Percentiles rank a stretch among this genome's conserved stretches.
These are phyloP conservation scores for Ephialtes manifestator DNA, from an alignment of 2,888 invertebrate genomes.

Conservation along the genomic window DNA sequence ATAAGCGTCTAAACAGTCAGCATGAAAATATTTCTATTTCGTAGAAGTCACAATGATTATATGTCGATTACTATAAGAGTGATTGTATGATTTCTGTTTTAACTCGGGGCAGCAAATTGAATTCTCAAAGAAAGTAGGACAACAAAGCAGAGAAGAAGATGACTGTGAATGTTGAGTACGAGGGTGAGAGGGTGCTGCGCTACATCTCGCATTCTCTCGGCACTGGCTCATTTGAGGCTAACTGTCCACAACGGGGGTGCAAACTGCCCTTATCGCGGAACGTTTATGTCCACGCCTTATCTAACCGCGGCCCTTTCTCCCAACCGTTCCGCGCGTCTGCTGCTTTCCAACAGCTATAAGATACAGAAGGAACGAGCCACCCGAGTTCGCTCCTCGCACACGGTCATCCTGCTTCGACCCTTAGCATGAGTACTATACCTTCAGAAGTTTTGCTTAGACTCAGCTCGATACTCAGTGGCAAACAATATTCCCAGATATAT, in stretches of 20 bases:
- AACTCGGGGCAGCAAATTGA: constrained; percentile 22
- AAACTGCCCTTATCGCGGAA: constrained; percentile 85
- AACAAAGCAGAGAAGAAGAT: constrained; percentile 40
- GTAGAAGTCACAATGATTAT: background rate
- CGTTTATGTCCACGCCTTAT: constrained; percentile 85
- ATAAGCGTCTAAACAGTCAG: too few relatives aligned
- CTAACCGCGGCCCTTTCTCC: constrained; percentile 70
- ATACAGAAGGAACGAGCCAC: constrained; percentile 29
- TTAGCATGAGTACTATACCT: background rate
- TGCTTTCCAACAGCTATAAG: constrained; percentile 61
- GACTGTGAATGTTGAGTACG: background rate
- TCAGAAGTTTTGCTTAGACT: background rate
- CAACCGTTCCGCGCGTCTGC: constrained; percentile 56
- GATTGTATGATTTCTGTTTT: background rate
- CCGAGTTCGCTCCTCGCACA: constrained; percentile 13
- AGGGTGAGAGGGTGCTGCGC: constrained; percentile 17
- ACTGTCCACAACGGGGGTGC: constrained; percentile 85
- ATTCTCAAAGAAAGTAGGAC: constrained; percentile 32
- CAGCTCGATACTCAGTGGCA: constrained; percentile 2
- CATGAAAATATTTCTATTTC: too few relatives aligned
- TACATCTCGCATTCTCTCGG: constrained; percentile 66
- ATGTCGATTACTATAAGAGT: background rate
- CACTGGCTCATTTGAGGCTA: constrained; percentile 83
- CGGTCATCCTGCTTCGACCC: constrained; percentile 41
- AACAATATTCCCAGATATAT: constrained; percentile 34